Evolutionary conservation across 2,797 vertebrate species (phyloP).

Genomic region (Rhyacichthys aspro): DNA sequence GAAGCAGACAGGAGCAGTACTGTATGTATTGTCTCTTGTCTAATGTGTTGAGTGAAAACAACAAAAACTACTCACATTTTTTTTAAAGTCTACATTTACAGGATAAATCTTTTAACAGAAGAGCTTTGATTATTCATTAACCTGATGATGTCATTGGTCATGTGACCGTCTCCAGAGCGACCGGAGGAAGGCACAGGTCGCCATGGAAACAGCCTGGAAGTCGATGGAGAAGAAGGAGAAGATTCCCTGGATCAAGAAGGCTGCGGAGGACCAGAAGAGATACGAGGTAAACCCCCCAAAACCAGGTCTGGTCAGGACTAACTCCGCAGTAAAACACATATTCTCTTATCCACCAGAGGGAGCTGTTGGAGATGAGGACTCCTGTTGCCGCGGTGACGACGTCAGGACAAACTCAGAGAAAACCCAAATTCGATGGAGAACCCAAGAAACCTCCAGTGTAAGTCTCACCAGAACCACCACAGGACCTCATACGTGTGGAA

Average conservation of each 20-base stretch:
- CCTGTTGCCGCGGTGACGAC: slow-evolving; percentile 9
- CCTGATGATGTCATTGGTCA: neutral
- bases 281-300: slow-evolving; percentile 76
- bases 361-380: slow-evolving; percentile 79
- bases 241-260: slow-evolving; percentile 86
- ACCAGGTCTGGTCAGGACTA: too few relatives aligned
- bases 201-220: slow-evolving; percentile 82
- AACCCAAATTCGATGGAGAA: slow-evolving; percentile 84
- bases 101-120: too few relatives aligned
- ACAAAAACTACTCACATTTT: too few relatives aligned
- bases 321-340: too few relatives aligned
- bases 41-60: too few relatives aligned
- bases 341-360: slow-evolving; percentile 77
- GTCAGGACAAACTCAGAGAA: slow-evolving; percentile 67
- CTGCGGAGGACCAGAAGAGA: slow-evolving; percentile 85
- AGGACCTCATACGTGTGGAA: too few relatives aligned
- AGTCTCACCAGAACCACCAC: slow-evolving; percentile 39
- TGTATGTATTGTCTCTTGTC: too few relatives aligned
- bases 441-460: slow-evolving; percentile 86
- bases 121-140: too few relatives aligned
- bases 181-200: slow-evolving; percentile 77
- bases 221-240: slow-evolving; percentile 87
- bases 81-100: too few relatives aligned
- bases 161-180: slow-evolving; percentile 68
- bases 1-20: too few relatives aligned